Evolutionary conservation across 2,888 invertebrate genomes (phyloP).

Genomic region (Hirtodrosophila cameraria): DNA sequence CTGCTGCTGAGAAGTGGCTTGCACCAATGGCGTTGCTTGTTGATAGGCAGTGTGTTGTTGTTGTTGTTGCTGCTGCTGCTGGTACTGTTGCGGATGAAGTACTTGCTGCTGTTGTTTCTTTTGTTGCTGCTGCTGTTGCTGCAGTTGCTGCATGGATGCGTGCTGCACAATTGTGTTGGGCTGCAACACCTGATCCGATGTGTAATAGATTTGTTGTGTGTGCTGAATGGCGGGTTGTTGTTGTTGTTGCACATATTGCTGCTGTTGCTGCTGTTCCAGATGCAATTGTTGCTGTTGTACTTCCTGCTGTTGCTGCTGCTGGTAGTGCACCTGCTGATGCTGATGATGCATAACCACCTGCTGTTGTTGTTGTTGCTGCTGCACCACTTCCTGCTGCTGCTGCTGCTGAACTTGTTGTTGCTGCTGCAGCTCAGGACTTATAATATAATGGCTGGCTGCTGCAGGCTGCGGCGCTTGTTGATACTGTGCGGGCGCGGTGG

Average conservation of each 20-base stretch:
- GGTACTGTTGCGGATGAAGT: conserved; percentile 67
- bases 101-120: conserved; percentile 62
- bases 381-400: no score
- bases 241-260: conserved; percentile 63
- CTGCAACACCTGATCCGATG: conserved; percentile 79
- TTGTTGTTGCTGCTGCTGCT: conserved; percentile 65
- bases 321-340: conserved; percentile 75
- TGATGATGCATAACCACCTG: conserved; percentile 70
- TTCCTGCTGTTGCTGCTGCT: conserved; percentile 66
- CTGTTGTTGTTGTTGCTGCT: conserved; percentile 72
- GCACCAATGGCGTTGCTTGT: conserved; percentile 56
- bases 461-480: conserved; percentile 72
- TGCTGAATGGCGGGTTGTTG: conserved; percentile 69
- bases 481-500: conserved; percentile 73
- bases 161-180: conserved; percentile 79
- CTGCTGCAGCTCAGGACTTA: conserved; percentile 66
- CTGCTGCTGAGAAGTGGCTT: conserved; percentile 70
- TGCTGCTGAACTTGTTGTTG: conserved; percentile 67
- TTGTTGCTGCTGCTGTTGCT: conserved; percentile 59
- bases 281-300: conserved; percentile 72
- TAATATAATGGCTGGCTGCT: conserved; percentile 73
- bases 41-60: no score
- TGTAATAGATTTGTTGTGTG: conserved; percentile 79
- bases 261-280: conserved; percentile 64
- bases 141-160: conserved; percentile 66